phyloP scores from a whole-genome alignment of 2,797 vertebrate species.

The Macrochelys suwanniensis region DNA sequence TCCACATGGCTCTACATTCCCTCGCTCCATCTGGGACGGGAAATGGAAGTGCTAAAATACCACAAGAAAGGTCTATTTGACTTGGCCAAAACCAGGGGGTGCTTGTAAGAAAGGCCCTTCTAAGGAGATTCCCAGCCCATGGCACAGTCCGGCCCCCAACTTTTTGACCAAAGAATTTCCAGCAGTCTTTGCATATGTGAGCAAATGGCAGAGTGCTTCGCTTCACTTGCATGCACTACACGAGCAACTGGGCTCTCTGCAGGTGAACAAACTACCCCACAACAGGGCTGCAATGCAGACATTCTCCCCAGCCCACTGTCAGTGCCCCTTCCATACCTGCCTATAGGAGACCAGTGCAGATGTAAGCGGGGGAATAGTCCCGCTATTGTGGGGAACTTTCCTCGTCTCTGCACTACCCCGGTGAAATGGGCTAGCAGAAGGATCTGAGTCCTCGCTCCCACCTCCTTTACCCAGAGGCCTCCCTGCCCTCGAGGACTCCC shows the following conservation, averaged over 20 bases:
- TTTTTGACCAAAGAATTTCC: background rate
- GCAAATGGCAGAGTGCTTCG: background rate
- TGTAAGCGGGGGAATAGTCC: too few relatives aligned
- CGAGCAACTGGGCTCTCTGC: background rate
- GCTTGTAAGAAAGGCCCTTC: background rate
- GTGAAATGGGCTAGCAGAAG: too few relatives aligned
- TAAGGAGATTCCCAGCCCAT: background rate
- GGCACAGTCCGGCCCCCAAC: background rate
- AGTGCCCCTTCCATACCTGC: background rate
- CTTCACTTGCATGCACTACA: background rate
- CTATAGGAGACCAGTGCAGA: too few relatives aligned
- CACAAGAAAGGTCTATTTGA: background rate
- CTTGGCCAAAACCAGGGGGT: background rate
- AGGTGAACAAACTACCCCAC: background rate
- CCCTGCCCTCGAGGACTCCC: too few relatives aligned
- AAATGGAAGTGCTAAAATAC: background rate
- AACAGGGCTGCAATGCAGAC: rapidly evolving
- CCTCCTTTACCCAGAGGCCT: too few relatives aligned
- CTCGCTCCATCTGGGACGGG: background rate
- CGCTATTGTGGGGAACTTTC: too few relatives aligned
- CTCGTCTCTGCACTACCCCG: too few relatives aligned
- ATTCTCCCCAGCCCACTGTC: background rate
- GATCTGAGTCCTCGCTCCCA: too few relatives aligned
- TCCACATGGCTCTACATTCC: background rate
- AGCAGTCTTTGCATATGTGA: background rate